Percentiles rank a stretch among this genome's conserved stretches.
These are phyloP conservation scores for Dryococelus australis DNA, from an alignment of 2,888 invertebrate species.

Conservation along the genomic window DNA sequence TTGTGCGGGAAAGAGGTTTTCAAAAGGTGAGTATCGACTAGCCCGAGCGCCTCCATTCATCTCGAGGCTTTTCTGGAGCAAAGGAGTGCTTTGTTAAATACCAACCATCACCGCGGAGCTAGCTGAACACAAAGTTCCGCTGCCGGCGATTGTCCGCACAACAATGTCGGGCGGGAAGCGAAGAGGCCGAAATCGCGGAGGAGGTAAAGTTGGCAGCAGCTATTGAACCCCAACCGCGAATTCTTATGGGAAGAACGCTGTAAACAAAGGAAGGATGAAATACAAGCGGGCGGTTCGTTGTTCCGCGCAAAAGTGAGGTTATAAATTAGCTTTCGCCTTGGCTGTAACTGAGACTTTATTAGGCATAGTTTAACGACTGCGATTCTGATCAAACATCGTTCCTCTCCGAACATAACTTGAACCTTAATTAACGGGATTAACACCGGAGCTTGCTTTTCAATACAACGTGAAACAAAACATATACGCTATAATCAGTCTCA, in stretches of 20 bases:
- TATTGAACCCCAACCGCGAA: neutral
- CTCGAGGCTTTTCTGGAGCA: no score
- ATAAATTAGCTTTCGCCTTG: neutral
- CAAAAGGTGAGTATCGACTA: no score
- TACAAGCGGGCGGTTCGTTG: neutral
- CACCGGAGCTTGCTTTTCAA: no score
- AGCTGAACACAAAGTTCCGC: no score
- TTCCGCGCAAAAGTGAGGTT: neutral
- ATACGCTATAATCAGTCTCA: no score
- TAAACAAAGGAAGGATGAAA: neutral
- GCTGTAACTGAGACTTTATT: neutral
- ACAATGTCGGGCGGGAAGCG: neutral
- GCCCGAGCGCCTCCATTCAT: no score
- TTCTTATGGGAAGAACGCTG: neutral
- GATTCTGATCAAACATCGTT: neutral
- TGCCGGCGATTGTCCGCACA: neutral
- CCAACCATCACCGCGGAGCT: no score
- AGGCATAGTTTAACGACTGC: neutral
- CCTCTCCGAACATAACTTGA: neutral
- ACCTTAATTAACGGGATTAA: no score
- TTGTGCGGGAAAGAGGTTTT: no score
- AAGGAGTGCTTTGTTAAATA: no score
- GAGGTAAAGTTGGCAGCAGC: neutral
- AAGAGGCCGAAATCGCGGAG: neutral
- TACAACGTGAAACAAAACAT: no score